Conservation (phyloP, 2,888 invertebrate species). For the Cotesia congregata region DNA sequence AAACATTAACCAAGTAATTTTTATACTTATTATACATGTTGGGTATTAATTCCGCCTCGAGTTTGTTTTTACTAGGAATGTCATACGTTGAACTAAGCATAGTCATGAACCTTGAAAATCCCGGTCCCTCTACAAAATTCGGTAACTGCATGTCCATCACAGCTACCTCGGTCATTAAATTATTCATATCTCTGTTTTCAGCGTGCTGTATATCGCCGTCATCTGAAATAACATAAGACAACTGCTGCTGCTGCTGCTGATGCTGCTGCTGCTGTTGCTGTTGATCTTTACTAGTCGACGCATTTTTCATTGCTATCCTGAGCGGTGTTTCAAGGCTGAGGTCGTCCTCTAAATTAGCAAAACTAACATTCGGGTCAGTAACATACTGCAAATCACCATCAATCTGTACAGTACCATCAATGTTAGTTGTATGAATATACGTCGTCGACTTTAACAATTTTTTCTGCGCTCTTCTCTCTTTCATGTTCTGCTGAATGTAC, state of each 20-base stretch:
- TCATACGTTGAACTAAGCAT: conserved; percentile 70
- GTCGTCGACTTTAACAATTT: conserved; percentile 62
- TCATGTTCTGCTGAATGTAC: conserved; percentile 60
- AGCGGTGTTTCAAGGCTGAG: conserved; percentile 58
- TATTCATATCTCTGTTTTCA: conserved; percentile 68
- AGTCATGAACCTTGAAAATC: conserved; percentile 70
- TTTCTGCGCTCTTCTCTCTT: conserved; percentile 63
- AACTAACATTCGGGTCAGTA: conserved; percentile 65
- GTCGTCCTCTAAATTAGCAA: conserved; percentile 65
- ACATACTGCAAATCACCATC: conserved; percentile 69
- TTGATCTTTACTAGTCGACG: conserved; percentile 31
- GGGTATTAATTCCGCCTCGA: conserved; percentile 71
- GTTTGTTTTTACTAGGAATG: conserved; percentile 70
- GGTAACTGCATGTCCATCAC: conserved; percentile 71
- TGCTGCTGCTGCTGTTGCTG: conserved; percentile 26
- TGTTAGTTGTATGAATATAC: conserved; percentile 68
- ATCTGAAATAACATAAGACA: conserved; percentile 62
- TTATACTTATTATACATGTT: conserved; percentile 69
- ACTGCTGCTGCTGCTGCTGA: conserved; percentile 20
- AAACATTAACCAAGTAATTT: conserved; percentile 62
- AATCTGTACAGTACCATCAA: conserved; percentile 69
- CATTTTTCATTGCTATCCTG: conserved; percentile 60
- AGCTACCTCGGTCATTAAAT: conserved; percentile 71
- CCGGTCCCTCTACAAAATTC: conserved; percentile 70
- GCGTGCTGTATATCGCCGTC: conserved; percentile 59